Evolutionary conservation across 2,797 vertebrate species (phyloP).

Genomic region (Gouania willdenowi): DNA sequence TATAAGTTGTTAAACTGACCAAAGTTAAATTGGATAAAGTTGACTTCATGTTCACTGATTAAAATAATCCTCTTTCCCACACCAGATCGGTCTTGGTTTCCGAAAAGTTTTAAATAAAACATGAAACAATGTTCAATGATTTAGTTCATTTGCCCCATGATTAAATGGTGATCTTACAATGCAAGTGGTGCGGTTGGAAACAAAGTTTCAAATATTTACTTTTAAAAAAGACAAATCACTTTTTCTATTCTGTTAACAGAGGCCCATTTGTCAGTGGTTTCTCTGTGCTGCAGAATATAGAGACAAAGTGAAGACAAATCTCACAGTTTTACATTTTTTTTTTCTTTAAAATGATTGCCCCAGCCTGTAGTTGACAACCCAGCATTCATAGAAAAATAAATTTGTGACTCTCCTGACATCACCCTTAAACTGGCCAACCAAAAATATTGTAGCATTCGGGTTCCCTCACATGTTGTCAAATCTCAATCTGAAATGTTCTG

Average conservation of each 20-base stretch:
- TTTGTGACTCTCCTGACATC: constrained; percentile 74
- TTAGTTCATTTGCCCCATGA: constrained; percentile 38
- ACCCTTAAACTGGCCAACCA: constrained; percentile 52
- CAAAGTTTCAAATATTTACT: constrained; percentile 55
- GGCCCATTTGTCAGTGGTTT: constrained; percentile 67
- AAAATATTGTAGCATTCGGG: constrained; percentile 59
- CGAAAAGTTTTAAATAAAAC: constrained; percentile 36
- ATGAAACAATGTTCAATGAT: constrained; percentile 23
- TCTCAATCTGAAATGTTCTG: too few species aligned
- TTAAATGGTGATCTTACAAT: constrained; percentile 50
- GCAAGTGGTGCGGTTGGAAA: constrained; percentile 58
- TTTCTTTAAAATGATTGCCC: constrained; percentile 77
- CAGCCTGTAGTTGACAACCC: constrained; percentile 78
- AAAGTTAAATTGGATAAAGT: too few species aligned
- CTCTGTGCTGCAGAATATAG: constrained; percentile 75
- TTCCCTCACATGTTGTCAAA: constrained; percentile 62
- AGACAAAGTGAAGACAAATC: constrained; percentile 73
- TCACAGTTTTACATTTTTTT: constrained; percentile 69
- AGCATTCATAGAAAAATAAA: constrained; percentile 85
- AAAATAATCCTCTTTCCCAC: too few species aligned
- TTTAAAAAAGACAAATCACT: constrained; percentile 57
- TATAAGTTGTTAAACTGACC: too few species aligned
- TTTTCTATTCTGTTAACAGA: constrained; percentile 60
- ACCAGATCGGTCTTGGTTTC: constrained; percentile 30
- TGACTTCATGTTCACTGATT: too few species aligned